Conservation (phyloP, 2,797 vertebrate species). For the Leptoclinus maculatus region DNA sequence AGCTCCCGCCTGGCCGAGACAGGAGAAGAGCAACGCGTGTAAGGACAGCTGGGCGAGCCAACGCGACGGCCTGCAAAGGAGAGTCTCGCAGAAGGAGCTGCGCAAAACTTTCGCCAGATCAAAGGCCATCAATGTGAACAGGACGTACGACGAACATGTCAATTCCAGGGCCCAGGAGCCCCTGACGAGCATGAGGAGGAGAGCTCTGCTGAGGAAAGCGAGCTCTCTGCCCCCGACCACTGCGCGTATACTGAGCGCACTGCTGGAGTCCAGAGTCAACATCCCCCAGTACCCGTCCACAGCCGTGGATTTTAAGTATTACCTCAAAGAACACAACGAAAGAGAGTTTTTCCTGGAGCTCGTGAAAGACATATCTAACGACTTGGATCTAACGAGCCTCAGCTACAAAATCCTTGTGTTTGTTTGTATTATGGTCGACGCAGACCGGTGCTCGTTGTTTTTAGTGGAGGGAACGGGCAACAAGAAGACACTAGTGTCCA, state of each 20-base stretch:
- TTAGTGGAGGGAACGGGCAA: slow-evolving; percentile 93
- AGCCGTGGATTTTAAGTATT: slow-evolving; percentile 96
- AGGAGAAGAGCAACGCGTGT: slow-evolving; percentile 75
- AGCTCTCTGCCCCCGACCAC: slow-evolving; percentile 97
- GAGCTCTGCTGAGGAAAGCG: slow-evolving; percentile 95
- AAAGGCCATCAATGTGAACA: slow-evolving; percentile 94
- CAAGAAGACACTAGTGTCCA: slow-evolving; percentile 97
- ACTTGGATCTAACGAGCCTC: slow-evolving; percentile 95
- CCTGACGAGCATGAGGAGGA: slow-evolving; percentile 92
- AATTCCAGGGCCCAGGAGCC: slow-evolving; percentile 94
- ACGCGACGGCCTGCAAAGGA: slow-evolving; percentile 86
- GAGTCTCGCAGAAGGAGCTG: slow-evolving; percentile 95
- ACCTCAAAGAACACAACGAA: slow-evolving; percentile 95
- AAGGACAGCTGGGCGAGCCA: slow-evolving; percentile 86
- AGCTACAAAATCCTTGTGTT: slow-evolving; percentile 99
- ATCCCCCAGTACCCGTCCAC: slow-evolving; percentile 97
- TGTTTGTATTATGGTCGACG: slow-evolving; percentile 98
- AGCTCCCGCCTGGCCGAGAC: slow-evolving; percentile 52
- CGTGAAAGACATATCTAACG: slow-evolving; percentile 99
- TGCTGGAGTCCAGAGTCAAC: slow-evolving; percentile 97
- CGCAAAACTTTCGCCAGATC: slow-evolving; percentile 97
- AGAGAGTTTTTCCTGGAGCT: slow-evolving; percentile 97
- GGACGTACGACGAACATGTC: slow-evolving; percentile 97
- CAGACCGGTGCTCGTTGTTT: slow-evolving; percentile 96
- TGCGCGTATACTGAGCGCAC: slow-evolving; percentile 95